Base-by-base conservation (phyloP, 2,797 vertebrate species). In the Spinus pinus region DNA sequence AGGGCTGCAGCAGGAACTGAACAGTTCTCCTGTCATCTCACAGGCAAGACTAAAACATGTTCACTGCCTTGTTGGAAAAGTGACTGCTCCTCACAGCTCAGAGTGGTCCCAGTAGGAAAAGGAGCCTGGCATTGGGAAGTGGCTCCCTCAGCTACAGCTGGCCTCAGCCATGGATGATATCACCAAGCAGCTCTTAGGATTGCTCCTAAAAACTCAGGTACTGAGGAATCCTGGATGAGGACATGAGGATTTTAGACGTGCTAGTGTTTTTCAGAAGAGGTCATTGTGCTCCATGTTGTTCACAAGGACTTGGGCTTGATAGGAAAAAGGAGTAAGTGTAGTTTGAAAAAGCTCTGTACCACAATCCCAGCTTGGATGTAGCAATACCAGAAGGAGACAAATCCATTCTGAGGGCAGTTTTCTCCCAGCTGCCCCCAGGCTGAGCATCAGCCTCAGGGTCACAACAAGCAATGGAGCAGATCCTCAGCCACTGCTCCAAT, bases 201-300 rank as follows among this genome's bases (percentile, higher is more conserved):
- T 69, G 54, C 50, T 56, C 50, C 83, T 79, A 54, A 69, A 92
- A 84, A 17, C 44, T 86, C 70, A 54, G 54, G 15, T 41, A 18
- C 27, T 35, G 50, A 51, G 49, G 46, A 71, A 61, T 64, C 78
- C 66, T 62, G 33, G 25, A 37, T 28, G 46, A 79, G 89, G 27
- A 58, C 30, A 5, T 12, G 62, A 51, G 30, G 47, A 42, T 79
- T 94, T 90, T 44, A 79, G 62, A 28, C 2, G 4, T 61, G 25
- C 9, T 46, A 28, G 14, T 35, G 14, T 47, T 87, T 88, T 77
- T 64, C 42, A 33, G 67, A 57, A 67, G 50, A 60, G 20, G 8
- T 31, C 41, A 30, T 46, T 2, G 1, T 3, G 6, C 33, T 73
- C 37, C 8, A 4, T 0, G 0, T 33, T 42, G 1, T n/a, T 60